These are phyloP conservation scores for Cloeon dipterum DNA, from an alignment of 2,888 invertebrate species.

Conservation along the genomic window DNA sequence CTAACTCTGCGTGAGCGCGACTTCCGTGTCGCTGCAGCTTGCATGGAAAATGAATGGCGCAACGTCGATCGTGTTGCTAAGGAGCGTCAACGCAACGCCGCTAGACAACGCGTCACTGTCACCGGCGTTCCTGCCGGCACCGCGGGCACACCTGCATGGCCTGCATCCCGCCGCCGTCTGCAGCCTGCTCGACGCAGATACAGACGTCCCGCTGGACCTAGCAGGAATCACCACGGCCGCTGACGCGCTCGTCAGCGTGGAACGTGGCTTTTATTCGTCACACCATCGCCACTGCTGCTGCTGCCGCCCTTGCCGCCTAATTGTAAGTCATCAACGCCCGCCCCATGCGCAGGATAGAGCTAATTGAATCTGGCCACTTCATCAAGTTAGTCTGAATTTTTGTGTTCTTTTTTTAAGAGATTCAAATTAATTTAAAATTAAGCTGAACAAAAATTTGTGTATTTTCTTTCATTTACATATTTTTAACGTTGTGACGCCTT, in stretches of 20 bases:
- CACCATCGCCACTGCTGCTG: too few species aligned
- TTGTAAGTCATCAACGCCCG: too few species aligned
- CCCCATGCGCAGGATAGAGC: too few species aligned
- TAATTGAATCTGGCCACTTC: too few species aligned
- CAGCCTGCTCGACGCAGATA: slow-evolving; percentile 28
- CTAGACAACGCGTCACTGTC: slow-evolving; percentile 5
- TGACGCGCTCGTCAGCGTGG: slow-evolving; percentile 32
- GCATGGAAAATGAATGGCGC: slow-evolving; percentile 14
- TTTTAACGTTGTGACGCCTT: too few species aligned
- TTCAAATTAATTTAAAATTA: too few species aligned
- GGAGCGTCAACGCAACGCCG: slow-evolving; percentile 6
- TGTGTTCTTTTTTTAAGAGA: too few species aligned
- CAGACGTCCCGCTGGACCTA: slow-evolving; percentile 40
- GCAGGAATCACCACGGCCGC: slow-evolving; percentile 40
- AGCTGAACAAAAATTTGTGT: too few species aligned
- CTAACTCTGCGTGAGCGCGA: slow-evolving; percentile 13
- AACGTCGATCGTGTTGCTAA: slow-evolving; percentile 9
- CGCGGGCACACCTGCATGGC: slow-evolving; percentile 14
- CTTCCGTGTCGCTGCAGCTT: slow-evolving; percentile 16
- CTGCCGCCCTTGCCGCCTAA: too few species aligned
- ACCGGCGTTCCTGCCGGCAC: slow-evolving; percentile 8
- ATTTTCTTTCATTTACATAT: too few species aligned
- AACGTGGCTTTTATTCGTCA: slow-evolving; percentile 25
- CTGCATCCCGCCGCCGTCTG: slow-evolving; percentile 16
- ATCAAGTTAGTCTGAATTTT: too few species aligned